Evolutionary conservation across 2,888 invertebrate genomes (phyloP).

Genomic region (Leptinotarsa peninsularis): DNA sequence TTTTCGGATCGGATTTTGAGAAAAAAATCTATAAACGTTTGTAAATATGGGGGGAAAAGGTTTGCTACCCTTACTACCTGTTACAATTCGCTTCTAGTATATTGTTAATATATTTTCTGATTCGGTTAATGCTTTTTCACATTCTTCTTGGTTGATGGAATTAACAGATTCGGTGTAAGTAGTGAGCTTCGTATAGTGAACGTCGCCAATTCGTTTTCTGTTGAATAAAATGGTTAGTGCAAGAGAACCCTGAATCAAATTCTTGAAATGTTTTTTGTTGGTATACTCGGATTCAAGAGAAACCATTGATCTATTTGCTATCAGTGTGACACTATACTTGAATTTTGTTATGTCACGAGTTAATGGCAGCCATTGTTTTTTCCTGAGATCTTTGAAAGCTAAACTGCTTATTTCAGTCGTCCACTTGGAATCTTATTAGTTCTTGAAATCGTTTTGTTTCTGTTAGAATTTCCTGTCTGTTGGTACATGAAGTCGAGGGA

Average conservation of each 20-base stretch:
- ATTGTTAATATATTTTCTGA: constrained; percentile 45
- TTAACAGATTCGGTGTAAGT: constrained; percentile 32
- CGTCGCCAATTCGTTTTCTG: constrained; percentile 50
- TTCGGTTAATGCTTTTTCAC: constrained; percentile 39
- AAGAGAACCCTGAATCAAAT: constrained; percentile 44
- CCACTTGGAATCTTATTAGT: constrained; percentile 45
- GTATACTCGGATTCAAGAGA: constrained; percentile 33
- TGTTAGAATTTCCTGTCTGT: constrained; percentile 30
- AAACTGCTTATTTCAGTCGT: constrained; percentile 44
- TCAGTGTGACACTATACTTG: constrained; percentile 36
- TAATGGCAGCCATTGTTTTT: constrained; percentile 46
- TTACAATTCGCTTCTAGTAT: constrained; percentile 42
- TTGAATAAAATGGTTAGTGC: constrained; percentile 48
- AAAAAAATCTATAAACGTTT: constrained; percentile 15
- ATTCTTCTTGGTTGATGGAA: constrained; percentile 41
- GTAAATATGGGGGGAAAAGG: constrained; percentile 29
- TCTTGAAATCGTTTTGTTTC: constrained; percentile 41
- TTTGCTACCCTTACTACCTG: constrained; percentile 44
- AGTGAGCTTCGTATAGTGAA: constrained; percentile 49
- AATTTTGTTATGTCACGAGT: constrained; percentile 48
- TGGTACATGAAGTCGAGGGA: neutral
- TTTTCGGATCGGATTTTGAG: neutral
- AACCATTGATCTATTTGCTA: constrained; percentile 35
- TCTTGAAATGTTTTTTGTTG: constrained; percentile 41
- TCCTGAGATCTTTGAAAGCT: constrained; percentile 48